Conservation (phyloP, 2,797 vertebrate species). For the Gymnothorax reevesii region DNA sequence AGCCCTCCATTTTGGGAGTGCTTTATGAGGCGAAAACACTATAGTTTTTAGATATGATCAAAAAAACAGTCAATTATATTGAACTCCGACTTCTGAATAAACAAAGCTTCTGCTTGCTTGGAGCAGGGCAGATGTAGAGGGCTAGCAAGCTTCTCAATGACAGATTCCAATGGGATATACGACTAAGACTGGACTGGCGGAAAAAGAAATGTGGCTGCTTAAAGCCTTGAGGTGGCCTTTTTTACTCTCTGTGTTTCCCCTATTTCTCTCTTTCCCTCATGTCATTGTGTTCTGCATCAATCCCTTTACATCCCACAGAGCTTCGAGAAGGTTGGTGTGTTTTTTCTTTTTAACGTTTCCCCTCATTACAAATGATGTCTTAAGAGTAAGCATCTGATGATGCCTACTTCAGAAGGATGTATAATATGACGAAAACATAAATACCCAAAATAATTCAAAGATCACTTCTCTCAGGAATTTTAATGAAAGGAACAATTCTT, state of each 20-base stretch:
- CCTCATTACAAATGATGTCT: constrained; percentile 75
- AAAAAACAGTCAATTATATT: background rate
- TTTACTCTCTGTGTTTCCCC: constrained; percentile 99
- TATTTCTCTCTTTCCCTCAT: constrained; percentile 98
- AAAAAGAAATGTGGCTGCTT: constrained; percentile 72
- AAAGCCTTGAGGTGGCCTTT: constrained; percentile 95
- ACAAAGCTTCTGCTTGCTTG: constrained; percentile 3
- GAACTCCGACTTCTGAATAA: background rate
- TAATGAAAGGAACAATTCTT: constrained; percentile 65
- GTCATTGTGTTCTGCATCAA: constrained; percentile 99
- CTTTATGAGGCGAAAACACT: constrained; percentile 16
- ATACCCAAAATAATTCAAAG: constrained; percentile 40
- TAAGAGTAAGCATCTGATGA: constrained; percentile 62
- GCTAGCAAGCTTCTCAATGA: constrained; percentile 9
- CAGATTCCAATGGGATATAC: constrained; percentile 4
- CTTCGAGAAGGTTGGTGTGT: constrained; percentile 99
- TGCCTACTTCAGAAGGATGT: constrained; percentile 52
- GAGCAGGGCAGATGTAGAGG: background rate
- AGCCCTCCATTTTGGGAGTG: constrained; percentile 28
- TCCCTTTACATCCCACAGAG: constrained; percentile 99
- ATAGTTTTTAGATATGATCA: background rate
- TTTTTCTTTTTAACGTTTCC: constrained; percentile 97
- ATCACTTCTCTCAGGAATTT: constrained; percentile 39
- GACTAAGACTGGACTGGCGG: constrained; percentile 45
- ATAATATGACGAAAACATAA: constrained; percentile 34